phyloP scores from a whole-genome alignment of 2,113 vertebrate species.

The human (Homo sapiens) region DNA sequence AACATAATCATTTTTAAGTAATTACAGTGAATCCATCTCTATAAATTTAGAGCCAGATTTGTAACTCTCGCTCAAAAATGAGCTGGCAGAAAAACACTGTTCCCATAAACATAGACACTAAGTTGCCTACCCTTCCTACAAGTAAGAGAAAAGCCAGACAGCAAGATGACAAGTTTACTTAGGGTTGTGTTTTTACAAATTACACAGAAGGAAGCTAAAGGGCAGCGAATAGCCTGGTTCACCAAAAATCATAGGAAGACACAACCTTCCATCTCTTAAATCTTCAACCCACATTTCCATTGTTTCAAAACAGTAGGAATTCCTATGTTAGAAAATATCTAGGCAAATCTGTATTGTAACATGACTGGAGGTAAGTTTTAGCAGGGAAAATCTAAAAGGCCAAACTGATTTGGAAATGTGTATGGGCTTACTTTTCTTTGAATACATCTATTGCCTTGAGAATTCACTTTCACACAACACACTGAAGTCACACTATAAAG shows the following conservation, averaged over 20 bases:
- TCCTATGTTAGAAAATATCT: conserved; percentile 4
- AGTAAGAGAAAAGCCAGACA: conserved; percentile 43
- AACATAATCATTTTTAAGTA: conserved; percentile 31
- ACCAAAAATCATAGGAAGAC: conserved; percentile 22
- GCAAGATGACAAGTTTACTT: conserved; percentile 32
- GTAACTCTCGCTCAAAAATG: background rate
- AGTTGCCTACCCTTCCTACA: background rate
- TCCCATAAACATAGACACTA: background rate
- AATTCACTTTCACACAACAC: conserved; percentile 54
- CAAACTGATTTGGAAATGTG: background rate
- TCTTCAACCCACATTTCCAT: background rate
- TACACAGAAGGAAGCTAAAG: background rate
- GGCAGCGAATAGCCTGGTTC: background rate
- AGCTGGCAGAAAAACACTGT: background rate
- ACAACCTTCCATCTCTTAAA: background rate
- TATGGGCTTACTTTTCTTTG: background rate
- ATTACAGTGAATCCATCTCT: conserved; percentile 22
- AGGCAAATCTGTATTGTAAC: conserved; percentile 21
- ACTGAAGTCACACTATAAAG: background rate
- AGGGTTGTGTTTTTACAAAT: conserved; percentile 8
- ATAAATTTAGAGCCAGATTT: conserved; percentile 24
- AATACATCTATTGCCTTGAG: background rate
- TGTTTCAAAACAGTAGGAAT: conserved; percentile 37
- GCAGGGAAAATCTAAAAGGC: background rate
- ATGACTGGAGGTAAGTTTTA: background rate